These are phyloP conservation scores for Falco cherrug DNA, from an alignment of 2,797 vertebrate species.

Conservation along the genomic window DNA sequence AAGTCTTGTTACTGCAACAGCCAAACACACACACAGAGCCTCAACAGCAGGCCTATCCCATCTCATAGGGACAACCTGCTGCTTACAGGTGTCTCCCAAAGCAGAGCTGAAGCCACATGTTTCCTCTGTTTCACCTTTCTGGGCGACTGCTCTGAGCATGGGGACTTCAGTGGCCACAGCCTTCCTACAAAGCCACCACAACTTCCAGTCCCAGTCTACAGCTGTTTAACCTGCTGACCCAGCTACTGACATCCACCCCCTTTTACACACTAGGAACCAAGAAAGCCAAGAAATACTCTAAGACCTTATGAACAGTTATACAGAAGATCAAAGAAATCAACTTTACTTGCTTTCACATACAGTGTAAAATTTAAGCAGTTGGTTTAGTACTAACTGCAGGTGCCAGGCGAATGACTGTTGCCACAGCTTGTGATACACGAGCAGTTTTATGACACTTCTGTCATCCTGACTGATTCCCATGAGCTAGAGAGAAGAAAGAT, in stretches of 20 bases:
- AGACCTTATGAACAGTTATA: not conserved
- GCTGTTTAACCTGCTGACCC: not conserved
- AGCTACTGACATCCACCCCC: not conserved
- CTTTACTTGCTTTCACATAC: not conserved
- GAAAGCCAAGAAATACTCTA: not conserved
- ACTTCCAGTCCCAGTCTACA: not conserved
- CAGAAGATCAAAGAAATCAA: not conserved
- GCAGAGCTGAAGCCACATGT: not conserved
- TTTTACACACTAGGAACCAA: not conserved
- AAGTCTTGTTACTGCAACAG: not conserved
- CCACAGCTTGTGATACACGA: not conserved
- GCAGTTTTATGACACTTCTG: not conserved
- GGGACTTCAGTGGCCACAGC: not conserved
- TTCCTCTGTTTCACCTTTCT: not conserved
- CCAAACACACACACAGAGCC: not conserved
- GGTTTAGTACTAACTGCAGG: not conserved
- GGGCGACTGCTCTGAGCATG: not conserved
- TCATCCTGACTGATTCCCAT: not conserved
- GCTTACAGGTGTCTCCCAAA: not conserved
- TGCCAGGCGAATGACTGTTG: not conserved
- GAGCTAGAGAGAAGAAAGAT: not conserved
- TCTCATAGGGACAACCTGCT: not conserved
- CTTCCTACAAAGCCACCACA: not conserved
- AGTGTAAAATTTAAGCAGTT: not conserved
- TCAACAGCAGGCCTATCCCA: not conserved